A percentile compares a stretch with the other conserved stretches of the same genome.
These are phyloP conservation scores for Tenebrosternarchus preto DNA, from an alignment of 2,113 vertebrate genomes.

Conservation along the genomic window DNA sequence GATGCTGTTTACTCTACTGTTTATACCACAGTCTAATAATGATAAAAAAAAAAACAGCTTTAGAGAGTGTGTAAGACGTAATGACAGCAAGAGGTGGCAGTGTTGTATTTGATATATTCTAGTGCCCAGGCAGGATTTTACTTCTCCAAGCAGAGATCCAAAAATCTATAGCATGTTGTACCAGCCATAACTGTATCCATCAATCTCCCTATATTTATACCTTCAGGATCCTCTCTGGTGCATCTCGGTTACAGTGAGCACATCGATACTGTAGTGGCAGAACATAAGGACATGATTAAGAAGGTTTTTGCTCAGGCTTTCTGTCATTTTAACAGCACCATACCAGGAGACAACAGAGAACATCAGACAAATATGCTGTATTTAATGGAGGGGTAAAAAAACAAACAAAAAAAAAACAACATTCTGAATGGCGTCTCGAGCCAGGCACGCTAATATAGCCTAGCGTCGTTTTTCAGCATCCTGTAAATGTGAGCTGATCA, in stretches of 20 bases:
- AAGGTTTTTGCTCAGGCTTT: background rate
- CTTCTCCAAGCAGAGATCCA: constrained; percentile 11
- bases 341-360: constrained; percentile 1
- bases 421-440: background rate
- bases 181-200: constrained; percentile 58
- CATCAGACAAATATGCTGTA: background rate
- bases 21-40: background rate
- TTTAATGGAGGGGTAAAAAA: background rate
- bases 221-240: constrained; percentile 30
- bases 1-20: background rate
- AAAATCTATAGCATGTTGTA: constrained; percentile 53
- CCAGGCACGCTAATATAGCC: constrained; percentile 3
- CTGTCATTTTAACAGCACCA: constrained; percentile 19
- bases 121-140: background rate
- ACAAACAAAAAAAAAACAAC: constrained; percentile 7
- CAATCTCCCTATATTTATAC: constrained; percentile 70
- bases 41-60: background rate
- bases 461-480: constrained; percentile 4
- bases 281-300: background rate
- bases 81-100: constrained; percentile 69
- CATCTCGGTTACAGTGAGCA: background rate
- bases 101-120: constrained; percentile 63
- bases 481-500: background rate
- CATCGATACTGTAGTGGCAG: background rate
- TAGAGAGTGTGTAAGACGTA: background rate